phyloP scores from a whole-genome alignment of 2,888 invertebrate species.

The Artemia sinica region DNA sequence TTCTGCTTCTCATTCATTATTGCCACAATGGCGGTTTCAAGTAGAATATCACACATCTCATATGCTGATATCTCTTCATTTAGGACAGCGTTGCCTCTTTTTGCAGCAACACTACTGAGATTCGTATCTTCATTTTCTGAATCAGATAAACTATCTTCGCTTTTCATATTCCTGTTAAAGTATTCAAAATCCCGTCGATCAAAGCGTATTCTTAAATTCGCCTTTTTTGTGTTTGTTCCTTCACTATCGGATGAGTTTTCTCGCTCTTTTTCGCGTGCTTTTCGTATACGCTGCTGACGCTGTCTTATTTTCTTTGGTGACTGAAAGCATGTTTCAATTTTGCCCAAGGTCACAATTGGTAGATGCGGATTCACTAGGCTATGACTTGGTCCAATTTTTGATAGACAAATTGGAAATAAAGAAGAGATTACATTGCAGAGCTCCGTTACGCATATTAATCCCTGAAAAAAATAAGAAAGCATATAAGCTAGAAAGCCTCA shows the following conservation, averaged over 20 bases:
- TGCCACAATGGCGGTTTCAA: background rate
- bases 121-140: background rate
- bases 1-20: background rate
- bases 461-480: background rate
- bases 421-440: constrained; percentile 11
- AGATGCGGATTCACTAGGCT: background rate
- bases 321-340: background rate
- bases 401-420: constrained; percentile 1
- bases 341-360: background rate
- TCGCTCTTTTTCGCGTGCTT: background rate
- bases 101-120: background rate
- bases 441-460: background rate
- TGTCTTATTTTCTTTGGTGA: constrained; percentile 3
- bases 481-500: too few relatives aligned
- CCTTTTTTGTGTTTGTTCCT: background rate
- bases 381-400: background rate
- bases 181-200: constrained; percentile 1
- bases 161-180: constrained; percentile 12
- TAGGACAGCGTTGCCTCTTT: background rate
- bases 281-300: constrained; percentile 2
- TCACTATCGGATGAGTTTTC: background rate
- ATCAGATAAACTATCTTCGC: constrained; percentile 8
- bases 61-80: background rate
- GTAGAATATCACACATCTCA: background rate
- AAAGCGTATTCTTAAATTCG: background rate